Evolutionary conservation across 2,113 vertebrate species (phyloP).

Genomic region (Notarius lentiginosus): DNA sequence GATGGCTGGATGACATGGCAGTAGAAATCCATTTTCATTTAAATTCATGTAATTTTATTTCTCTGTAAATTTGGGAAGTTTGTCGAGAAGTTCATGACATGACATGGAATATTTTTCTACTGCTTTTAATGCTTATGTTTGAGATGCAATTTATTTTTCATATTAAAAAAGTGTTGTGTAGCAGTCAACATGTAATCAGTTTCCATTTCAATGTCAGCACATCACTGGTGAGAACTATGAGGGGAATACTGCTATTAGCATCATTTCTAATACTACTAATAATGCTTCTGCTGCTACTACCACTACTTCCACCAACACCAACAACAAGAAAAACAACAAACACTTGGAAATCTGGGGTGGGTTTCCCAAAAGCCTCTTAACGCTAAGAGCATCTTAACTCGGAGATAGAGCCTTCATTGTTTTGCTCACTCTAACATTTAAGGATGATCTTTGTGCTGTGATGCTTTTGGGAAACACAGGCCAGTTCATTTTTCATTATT

Average conservation of each 20-base stretch:
- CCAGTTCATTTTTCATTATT: no score
- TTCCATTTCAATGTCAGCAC: background rate
- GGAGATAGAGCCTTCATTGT: no score
- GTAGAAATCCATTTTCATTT: background rate
- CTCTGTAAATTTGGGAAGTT: background rate
- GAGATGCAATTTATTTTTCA: background rate
- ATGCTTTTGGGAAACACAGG: no score
- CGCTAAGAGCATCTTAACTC: no score
- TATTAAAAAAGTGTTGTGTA: background rate
- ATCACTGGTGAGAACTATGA: background rate
- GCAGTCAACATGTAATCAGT: background rate
- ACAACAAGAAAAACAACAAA: background rate
- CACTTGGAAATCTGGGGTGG: no score
- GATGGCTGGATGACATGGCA: no score
- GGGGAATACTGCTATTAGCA: background rate
- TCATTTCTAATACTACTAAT: background rate
- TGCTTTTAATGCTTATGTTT: background rate
- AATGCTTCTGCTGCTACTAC: background rate
- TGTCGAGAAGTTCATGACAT: background rate
- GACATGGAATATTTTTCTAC: background rate
- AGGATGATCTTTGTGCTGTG: no score
- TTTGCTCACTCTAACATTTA: no score
- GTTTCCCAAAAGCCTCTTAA: no score
- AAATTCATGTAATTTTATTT: background rate
- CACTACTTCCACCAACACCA: background rate